phyloP scores from a whole-genome alignment of 2,797 vertebrate genomes.

The Mus minutoides region DNA sequence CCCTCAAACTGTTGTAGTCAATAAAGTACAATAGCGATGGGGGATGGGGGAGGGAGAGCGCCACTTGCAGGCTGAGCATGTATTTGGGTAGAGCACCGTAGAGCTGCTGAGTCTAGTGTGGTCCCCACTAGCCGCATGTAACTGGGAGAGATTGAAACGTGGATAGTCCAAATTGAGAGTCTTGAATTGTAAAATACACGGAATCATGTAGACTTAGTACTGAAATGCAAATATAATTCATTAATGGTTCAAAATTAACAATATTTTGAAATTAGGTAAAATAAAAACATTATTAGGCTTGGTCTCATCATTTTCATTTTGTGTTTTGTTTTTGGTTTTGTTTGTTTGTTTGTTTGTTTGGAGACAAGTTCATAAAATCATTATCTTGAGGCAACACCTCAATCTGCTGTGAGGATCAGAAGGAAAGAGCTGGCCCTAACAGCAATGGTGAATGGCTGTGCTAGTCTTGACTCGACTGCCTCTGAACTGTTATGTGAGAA shows the following conservation, averaged over 20 bases:
- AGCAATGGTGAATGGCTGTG: not conserved
- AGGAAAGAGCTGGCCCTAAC: not conserved
- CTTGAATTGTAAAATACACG: not conserved
- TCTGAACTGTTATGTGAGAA: not conserved
- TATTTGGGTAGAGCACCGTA: not conserved
- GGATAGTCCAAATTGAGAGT: not conserved
- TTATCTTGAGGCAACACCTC: not conserved
- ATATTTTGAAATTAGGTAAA: not conserved
- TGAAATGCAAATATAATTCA: not conserved
- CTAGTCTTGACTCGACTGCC: not conserved
- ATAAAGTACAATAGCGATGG: not conserved
- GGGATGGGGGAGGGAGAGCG: fast-evolving
- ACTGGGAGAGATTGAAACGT: not conserved
- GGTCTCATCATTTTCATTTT: not conserved
- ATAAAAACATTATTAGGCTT: conserved; percentile 43
- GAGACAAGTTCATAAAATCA: not conserved
- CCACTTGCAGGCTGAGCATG: not conserved
- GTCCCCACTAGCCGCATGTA: not conserved
- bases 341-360: not conserved
- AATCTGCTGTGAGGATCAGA: not conserved
- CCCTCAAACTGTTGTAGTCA: not conserved
- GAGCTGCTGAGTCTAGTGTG: not conserved
- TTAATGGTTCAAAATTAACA: not conserved
- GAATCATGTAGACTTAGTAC: not conserved
- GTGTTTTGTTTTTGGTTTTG: not conserved